Evolutionary conservation across 53 echinoderm and acorn worm species (phyloP), one percentile per base, ranked within the genome.

Genomic region (Holothuria leucospilota): DNA sequence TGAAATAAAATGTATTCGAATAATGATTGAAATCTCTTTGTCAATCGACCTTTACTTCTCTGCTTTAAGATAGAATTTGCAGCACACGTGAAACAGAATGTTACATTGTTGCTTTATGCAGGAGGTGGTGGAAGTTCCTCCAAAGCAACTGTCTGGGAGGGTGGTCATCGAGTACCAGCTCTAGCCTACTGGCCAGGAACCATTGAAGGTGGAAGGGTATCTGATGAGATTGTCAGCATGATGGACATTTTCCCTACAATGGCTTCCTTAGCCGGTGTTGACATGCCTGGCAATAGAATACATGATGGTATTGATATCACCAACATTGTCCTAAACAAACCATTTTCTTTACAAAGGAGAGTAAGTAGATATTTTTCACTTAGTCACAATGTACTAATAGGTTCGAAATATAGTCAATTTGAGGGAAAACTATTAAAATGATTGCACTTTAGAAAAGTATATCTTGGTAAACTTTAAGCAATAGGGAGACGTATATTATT

Each of bases 241-340:
- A 41, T 93, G 82, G 93, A 93, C 62, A 90, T 93, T 69, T 93
- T 75, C 49, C 93, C 90, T 0, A 93, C 93, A 28, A 90, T 93
- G 40, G 90, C 93, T 15, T 51, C 90, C 6, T 40, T 93, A 18
- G 93, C 93, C 62, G 80, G 84, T n/a, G 67, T 90, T 20, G 26
- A 71, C 3, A 42, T 93, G 73, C 93, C 93, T 12, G 84, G 56
- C 20, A 25, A 90, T 41, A 87, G 90, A 18, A 71, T 67, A 59
- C 88, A 93, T 84, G 93, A 93, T 71, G 93, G 93, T 6, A 81
- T 87, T 23, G 93, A 93, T 58, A 49, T 93, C 60, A 90, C 66
- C 15, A 39, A 85, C 0, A 77, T 90, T 25, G 42, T 93, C 20
- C 82, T 90, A 1, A 84, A 82, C 49, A 70, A 85, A 79, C 73